Base-by-base conservation (phyloP, 2,113 vertebrate species). In the Bos indicus region DNA sequence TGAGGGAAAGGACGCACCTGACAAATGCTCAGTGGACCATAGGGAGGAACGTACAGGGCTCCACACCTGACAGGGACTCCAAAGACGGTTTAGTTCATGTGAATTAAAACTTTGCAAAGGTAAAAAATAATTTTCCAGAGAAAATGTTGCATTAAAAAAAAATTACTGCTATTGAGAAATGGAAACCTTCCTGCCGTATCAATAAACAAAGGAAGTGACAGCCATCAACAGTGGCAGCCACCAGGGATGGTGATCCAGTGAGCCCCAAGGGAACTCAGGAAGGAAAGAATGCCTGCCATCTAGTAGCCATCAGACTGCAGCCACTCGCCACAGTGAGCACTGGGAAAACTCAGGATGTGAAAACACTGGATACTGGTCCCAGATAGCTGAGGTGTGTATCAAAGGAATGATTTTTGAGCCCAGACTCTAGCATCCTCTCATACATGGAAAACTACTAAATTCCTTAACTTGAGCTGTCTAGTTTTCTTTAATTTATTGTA, bases 1-100 rank as follows among this genome's bases (percentile, higher is more conserved):
- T 60, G 23, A 60, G 30, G 57, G 26, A 28, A 30, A 25, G 2
- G 3, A 13, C 52, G 0, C 3, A 30, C 2, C 0, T 0, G 83
- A 60, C 30, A 43, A 40, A 60, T 8, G 33, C 16, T 40, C n/a
- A 17, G 9, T 33, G 46, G 36, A 13, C 4, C 57, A 43, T 9
- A 64, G 46, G 51, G 26, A 19, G 3, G 7, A 16, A 52, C 52
- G 40, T 33, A 12, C 25, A 62, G 23, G 43, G 3, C 17, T 64
- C 82, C 25, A 40, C 13, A 62, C 0, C 11, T 52, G 17, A n/a
- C 54, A 57, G 9, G 46, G 67, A 52, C 30, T 12, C 48, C 28
- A 33, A 43, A 51, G 36, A 40, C 0, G 15, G 46, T 87, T 74
- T 16, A 46, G 16, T 57, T 54, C 57, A 23, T 16, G 43, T 15